phyloP scores from a whole-genome alignment of 2,888 invertebrate genomes.

The Tridacna gigas region DNA sequence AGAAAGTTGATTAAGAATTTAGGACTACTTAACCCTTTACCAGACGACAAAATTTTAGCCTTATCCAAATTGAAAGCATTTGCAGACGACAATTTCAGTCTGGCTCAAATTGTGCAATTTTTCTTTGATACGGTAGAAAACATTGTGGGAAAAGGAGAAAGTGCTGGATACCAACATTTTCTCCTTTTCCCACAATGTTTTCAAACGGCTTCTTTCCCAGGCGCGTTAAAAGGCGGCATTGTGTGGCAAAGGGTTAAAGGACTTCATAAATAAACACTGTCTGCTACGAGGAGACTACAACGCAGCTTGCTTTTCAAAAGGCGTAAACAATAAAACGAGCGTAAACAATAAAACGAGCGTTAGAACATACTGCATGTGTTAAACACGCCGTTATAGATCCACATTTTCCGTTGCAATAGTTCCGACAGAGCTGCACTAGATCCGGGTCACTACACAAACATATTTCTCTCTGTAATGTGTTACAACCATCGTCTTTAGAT shows the following conservation, averaged over 20 bases:
- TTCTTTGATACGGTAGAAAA: neutral
- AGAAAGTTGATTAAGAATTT: no score
- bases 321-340: no score
- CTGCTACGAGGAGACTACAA: no score
- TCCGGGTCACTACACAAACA: conserved; percentile 47
- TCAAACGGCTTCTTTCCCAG: neutral
- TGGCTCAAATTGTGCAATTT: no score
- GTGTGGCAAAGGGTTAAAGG: neutral
- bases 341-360: no score
- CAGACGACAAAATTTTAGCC: no score
- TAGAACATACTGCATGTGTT: neutral
- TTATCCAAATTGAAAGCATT: no score
- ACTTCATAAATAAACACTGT: neutral
- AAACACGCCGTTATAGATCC: neutral
- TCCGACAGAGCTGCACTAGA: conserved; percentile 18
- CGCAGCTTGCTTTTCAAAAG: no score
- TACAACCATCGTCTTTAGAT: conserved; percentile 23
- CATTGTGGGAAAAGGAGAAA: neutral
- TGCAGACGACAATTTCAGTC: no score
- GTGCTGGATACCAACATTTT: neutral
- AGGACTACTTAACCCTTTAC: no score
- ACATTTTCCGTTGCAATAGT: conserved; percentile 38
- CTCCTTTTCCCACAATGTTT: neutral
- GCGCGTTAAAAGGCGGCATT: neutral
- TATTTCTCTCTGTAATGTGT: conserved; percentile 30